phyloP scores from a whole-genome alignment of 2,888 invertebrate genomes.

The Colletes collaris region DNA sequence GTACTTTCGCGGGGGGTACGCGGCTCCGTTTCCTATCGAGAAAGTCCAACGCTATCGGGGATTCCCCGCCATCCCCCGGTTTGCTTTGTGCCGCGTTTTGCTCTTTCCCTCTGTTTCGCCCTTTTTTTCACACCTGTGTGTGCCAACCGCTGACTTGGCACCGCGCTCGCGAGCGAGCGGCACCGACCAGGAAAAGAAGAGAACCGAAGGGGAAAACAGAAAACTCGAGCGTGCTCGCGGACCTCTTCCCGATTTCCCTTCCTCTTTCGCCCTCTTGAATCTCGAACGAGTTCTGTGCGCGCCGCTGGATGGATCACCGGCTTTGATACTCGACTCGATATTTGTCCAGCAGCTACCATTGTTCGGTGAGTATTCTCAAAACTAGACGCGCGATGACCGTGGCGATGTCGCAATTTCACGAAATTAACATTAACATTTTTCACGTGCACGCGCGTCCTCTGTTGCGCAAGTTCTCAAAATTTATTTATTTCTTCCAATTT shows the following conservation, averaged over 20 bases:
- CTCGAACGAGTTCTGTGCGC: conserved; percentile 40
- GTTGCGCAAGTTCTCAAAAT: neutral
- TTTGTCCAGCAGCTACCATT: conserved; percentile 24
- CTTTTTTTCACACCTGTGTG: conserved; percentile 41
- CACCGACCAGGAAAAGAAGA: conserved; percentile 6
- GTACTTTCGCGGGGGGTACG: conserved; percentile 15
- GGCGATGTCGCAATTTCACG: neutral
- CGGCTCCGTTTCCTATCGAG: neutral
- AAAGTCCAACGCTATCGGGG: neutral
- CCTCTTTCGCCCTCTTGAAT: conserved; percentile 32
- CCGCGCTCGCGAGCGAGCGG: conserved; percentile 8
- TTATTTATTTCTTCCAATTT: no score
- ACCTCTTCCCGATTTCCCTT: conserved; percentile 21
- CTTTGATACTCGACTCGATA: conserved; percentile 54
- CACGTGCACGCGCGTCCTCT: neutral
- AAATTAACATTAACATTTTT: neutral
- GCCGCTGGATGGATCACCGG: conserved; percentile 52
- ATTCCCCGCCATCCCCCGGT: conserved; percentile 1
- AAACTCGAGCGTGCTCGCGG: conserved; percentile 29
- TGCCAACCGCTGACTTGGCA: conserved; percentile 31
- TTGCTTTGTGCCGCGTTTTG: conserved; percentile 35
- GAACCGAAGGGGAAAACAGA: conserved; percentile 13
- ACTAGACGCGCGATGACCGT: conserved; percentile 22
- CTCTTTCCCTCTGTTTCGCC: conserved; percentile 3
- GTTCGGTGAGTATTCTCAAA: conserved; percentile 55